These are phyloP conservation scores for Drosophila kepulauana DNA, from an alignment of 1,140 invertebrate species.

Conservation along the genomic window DNA sequence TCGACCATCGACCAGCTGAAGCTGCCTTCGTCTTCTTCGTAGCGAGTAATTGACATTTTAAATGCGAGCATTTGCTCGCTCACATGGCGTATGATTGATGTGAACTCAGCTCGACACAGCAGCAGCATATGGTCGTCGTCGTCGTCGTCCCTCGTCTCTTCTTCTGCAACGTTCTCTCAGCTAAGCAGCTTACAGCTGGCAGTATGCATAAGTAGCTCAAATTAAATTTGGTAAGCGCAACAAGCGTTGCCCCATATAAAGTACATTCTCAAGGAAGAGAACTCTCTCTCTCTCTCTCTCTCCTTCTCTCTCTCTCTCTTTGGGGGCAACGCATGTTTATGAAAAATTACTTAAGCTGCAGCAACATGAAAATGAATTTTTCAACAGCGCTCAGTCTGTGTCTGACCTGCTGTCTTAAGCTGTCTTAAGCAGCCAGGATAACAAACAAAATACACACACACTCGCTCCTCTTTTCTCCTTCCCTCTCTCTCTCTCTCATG, in stretches of 20 bases:
- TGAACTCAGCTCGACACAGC: constrained; percentile 5
- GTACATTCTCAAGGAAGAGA: constrained; percentile 5
- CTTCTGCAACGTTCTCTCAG: neutral
- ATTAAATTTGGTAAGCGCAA: constrained; percentile 72
- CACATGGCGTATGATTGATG: constrained; percentile 58
- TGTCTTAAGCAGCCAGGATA: constrained; percentile 70
- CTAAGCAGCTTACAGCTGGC: constrained; percentile 71
- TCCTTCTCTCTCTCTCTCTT: neutral
- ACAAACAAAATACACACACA: constrained; percentile 48
- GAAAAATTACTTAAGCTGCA: constrained; percentile 79
- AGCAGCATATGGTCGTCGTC: constrained; percentile 50
- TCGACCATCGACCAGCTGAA: neutral
- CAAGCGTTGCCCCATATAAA: constrained; percentile 32
- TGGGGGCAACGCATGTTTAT: constrained; percentile 58
- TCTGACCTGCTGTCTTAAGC: constrained; percentile 67
- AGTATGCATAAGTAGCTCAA: constrained; percentile 76
- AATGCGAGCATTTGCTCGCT: constrained; percentile 47
- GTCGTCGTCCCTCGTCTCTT: neutral
- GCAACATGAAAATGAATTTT: constrained; percentile 81
- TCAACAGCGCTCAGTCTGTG: constrained; percentile 64
- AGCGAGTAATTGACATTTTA: constrained; percentile 69
- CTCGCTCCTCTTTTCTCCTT: neutral
- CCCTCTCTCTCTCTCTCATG: neutral
- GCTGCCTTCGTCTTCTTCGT: neutral
- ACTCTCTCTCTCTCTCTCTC: neutral